Conservation (phyloP, 2,888 invertebrate species). For the Rhabditoides inermis region DNA sequence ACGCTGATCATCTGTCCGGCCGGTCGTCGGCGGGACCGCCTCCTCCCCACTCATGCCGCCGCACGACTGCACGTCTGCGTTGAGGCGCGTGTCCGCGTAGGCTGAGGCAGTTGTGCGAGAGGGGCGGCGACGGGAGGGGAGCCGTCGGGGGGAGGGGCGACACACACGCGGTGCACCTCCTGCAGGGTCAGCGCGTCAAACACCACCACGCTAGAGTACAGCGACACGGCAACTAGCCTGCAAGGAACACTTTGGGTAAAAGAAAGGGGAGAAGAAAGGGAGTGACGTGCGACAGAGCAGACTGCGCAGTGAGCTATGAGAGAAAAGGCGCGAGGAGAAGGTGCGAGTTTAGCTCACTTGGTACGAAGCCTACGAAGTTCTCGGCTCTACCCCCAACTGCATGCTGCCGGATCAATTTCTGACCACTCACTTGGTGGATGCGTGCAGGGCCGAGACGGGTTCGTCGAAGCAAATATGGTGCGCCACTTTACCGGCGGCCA, state of each 20-base stretch:
- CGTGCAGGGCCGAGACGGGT: conserved; percentile 52
- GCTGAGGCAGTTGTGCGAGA: conserved; percentile 33
- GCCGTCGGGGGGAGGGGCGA: conserved; percentile 26
- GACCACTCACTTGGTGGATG: conserved; percentile 34
- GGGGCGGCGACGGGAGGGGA: conserved; percentile 30
- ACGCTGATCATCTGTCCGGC: conserved; percentile 56
- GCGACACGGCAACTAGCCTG: conserved; percentile 34
- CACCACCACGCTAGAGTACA: conserved; percentile 52
- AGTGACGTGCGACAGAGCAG: background rate
- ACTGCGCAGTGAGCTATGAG: no score
- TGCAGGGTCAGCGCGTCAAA: conserved; percentile 51
- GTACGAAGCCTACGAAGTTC: no score
- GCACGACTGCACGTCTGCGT: conserved; percentile 6
- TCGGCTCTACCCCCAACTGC: no score
- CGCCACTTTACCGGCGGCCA: conserved; percentile 54
- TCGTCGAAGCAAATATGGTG: conserved; percentile 52
- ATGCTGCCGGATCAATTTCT: background rate
- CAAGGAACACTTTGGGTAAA: conserved; percentile 1
- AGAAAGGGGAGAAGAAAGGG: background rate
- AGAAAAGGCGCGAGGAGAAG: no score
- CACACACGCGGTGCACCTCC: conserved; percentile 22
- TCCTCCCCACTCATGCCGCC: conserved; percentile 25
- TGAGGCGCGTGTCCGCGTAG: no score
- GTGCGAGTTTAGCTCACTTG: no score
- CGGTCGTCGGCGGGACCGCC: conserved; percentile 49